These are phyloP conservation scores for Semicossyphus pulcher DNA, from an alignment of 2,113 vertebrate genomes.

Conservation along the genomic window DNA sequence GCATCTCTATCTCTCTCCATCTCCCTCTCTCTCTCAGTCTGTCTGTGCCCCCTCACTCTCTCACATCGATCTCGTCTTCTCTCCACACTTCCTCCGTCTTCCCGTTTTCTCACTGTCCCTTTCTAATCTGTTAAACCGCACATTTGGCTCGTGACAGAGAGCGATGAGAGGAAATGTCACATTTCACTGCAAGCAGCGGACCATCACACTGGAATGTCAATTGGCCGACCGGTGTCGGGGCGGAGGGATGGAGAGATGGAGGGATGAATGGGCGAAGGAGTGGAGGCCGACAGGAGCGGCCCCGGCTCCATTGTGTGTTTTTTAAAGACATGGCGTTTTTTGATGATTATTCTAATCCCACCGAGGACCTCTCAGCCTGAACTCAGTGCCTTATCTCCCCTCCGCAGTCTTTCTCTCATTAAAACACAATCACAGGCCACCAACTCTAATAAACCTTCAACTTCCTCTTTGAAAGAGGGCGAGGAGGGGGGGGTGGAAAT, in stretches of 20 bases:
- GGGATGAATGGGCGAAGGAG: constrained; percentile 48
- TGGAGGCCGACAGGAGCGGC: constrained; percentile 65
- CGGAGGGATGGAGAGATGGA: constrained; percentile 35
- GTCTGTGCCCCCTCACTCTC: constrained; percentile 26
- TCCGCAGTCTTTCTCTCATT: constrained; percentile 90
- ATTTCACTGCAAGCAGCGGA: constrained; percentile 64
- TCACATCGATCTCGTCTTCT: constrained; percentile 42
- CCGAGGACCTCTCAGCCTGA: constrained; percentile 81
- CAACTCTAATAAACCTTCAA: constrained; percentile 92
- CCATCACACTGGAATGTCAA: constrained; percentile 78
- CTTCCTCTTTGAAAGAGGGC: constrained; percentile 81
- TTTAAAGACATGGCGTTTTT: constrained; percentile 82
- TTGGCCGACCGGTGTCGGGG: constrained; percentile 43
- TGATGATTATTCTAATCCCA: constrained; percentile 89
- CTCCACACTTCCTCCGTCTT: constrained; percentile 25
- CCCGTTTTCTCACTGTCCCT: constrained; percentile 46
- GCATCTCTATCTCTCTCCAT: constrained; percentile 27
- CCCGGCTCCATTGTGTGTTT: constrained; percentile 80
- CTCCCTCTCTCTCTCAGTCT: not conserved
- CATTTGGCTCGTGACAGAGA: constrained; percentile 58
- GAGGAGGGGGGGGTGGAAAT: constrained; percentile 22
- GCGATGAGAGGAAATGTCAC: constrained; percentile 68
- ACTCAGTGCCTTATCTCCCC: constrained; percentile 87
- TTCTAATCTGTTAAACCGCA: constrained; percentile 70
- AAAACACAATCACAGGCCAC: constrained; percentile 92